Evolutionary conservation across 2,113 vertebrate species (phyloP).

Genomic region (Notothenia rossii): DNA sequence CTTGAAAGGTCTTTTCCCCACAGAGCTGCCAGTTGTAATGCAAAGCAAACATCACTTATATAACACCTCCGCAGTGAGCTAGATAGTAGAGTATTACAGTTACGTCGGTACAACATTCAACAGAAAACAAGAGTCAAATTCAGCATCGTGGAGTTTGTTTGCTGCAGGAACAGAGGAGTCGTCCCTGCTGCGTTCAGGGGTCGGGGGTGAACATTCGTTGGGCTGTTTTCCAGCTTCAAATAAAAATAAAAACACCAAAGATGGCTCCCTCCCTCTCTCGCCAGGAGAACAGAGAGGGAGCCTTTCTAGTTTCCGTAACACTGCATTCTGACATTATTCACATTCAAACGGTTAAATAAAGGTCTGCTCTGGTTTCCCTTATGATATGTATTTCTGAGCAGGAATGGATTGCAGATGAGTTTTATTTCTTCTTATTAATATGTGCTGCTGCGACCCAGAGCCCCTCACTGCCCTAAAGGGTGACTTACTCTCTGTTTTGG

Average conservation of each 20-base stretch:
- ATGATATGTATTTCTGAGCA: constrained; percentile 70
- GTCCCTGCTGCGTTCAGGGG: constrained; percentile 35
- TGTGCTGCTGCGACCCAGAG: constrained; percentile 49
- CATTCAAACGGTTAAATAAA: constrained; percentile 67
- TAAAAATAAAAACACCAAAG: constrained; percentile 15
- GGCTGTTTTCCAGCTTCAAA: constrained; percentile 67
- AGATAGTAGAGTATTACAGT: constrained; percentile 73
- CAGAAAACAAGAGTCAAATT: constrained; percentile 58
- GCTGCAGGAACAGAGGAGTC: constrained; percentile 48
- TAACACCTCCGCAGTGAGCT: constrained; percentile 70
- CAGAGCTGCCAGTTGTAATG: constrained; percentile 70
- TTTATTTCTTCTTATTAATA: background rate
- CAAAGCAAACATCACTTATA: constrained; percentile 71
- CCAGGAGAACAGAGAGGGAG: constrained; percentile 64
- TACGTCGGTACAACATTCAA: constrained; percentile 74
- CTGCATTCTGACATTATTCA: constrained; percentile 69
- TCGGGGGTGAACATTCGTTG: constrained; percentile 74
- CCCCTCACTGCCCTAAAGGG: constrained; percentile 25
- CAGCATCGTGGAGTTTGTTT: constrained; percentile 61
- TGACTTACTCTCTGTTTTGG: background rate
- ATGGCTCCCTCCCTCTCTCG: constrained; percentile 55
- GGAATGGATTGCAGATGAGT: constrained; percentile 51
- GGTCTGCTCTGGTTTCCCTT: constrained; percentile 64
- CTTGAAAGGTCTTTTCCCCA: constrained; percentile 38
- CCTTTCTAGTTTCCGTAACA: constrained; percentile 56